These are phyloP conservation scores for Athene cunicularia DNA, from an alignment of 2,113 vertebrate genomes.

Conservation along the genomic window DNA sequence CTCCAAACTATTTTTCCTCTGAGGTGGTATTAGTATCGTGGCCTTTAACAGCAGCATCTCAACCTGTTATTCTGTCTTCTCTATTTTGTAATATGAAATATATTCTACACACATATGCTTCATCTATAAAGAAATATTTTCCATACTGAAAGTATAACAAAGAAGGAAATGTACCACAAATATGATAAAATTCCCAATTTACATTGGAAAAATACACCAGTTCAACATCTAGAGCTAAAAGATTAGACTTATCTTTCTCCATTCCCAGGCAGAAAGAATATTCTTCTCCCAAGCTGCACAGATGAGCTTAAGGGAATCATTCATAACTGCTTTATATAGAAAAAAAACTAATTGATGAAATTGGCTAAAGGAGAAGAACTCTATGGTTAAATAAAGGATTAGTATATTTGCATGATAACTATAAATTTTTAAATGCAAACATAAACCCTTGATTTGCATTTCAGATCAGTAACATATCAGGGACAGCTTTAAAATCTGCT, in stretches of 20 bases:
- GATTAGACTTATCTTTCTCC: constrained; percentile 6
- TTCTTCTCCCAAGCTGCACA: background rate
- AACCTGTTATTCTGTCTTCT: background rate
- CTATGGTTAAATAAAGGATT: background rate
- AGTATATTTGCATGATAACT: background rate
- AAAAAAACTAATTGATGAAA: background rate
- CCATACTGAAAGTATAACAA: background rate
- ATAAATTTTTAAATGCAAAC: background rate
- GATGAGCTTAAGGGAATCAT: background rate
- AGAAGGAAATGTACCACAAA: constrained; percentile 9
- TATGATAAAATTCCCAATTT: constrained; percentile 6
- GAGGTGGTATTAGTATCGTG: background rate
- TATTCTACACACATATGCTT: background rate
- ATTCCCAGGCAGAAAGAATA: background rate
- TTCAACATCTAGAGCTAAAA: constrained; percentile 34
- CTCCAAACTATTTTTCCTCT: background rate
- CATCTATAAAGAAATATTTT: background rate
- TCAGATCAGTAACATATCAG: background rate
- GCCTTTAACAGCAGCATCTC: background rate
- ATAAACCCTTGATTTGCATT: background rate
- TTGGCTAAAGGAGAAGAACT: background rate
- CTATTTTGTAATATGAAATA: background rate
- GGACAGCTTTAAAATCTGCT: background rate
- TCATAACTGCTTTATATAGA: background rate
- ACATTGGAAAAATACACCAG: constrained; percentile 18